Conservation (phyloP, 2,113 vertebrate species). For the Oceanites oceanicus region DNA sequence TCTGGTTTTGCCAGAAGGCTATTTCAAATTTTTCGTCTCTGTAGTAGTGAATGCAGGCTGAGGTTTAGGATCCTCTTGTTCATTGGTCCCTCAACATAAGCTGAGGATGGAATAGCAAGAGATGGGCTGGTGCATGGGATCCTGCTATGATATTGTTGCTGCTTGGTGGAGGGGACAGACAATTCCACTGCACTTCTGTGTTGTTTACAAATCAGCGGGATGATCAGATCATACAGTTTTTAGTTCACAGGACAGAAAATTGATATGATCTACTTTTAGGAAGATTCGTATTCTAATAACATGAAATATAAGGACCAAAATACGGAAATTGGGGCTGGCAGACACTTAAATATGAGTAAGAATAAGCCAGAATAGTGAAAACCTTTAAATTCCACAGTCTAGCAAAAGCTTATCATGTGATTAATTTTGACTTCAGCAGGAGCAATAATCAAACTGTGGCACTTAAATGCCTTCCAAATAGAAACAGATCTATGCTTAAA, state of each 20-base stretch:
- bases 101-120: background rate
- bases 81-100: background rate
- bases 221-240: background rate
- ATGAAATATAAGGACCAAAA: background rate
- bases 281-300: background rate
- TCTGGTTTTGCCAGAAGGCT: background rate
- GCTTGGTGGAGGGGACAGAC: background rate
- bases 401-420: background rate
- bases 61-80: background rate
- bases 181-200: background rate
- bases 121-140: rapidly evolving
- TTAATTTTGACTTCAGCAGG: background rate
- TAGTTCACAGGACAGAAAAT: background rate
- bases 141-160: background rate
- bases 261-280: background rate
- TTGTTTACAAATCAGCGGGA: background rate
- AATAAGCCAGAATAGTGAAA: background rate
- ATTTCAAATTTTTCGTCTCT: background rate
- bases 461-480: background rate
- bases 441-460: background rate
- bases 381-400: background rate
- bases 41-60: background rate
- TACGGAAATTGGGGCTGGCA: background rate
- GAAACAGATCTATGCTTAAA: background rate
- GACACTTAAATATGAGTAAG: background rate